Base-by-base conservation (phyloP, 2,113 vertebrate genomes). In the Cryptotis parvus region DNA sequence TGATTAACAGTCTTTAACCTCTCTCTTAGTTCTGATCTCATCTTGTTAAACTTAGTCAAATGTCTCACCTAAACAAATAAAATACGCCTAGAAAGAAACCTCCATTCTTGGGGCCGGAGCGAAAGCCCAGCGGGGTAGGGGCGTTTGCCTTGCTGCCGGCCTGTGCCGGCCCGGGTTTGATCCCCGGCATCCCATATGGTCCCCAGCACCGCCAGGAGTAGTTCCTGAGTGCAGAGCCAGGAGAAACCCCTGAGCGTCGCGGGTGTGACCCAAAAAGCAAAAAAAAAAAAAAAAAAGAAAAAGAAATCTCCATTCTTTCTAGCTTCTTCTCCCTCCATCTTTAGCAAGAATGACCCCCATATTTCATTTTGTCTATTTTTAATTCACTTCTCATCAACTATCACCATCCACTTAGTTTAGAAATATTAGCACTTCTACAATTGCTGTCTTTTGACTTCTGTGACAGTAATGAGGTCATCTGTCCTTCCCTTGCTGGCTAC, bases 11-110 rank as follows among this genome's bases (percentile, higher is more conserved):
- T 81, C 75, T n/a, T n/a, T 49, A 76, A 55, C 84, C 55, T 84
- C 73, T 89, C 18, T 91, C 39, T 66, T 85, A 89, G 79, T 90
- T 86, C 41, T 89, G 39, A 43, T 79, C 39, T 89, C 58, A 63
- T 82, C 69, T 87, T 87, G 63, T 37, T 91, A 29, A 75, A 55
- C n/a, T 65, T 83, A 18, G 91, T 68, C 55, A 80, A 2, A 26
- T 78, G 39, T 66, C 29, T 91, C 31, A 78, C 35, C 55, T 88
- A 37, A 74, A 35, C 58, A 85, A 58, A 78, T 37, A 90, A 12
- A 84, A 63, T 91, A 77, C 4, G 15, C 45, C 49, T 65, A 74
- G 74, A 74, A 73, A 66, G 35, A 94, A 73, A 39, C 66, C n/a
- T 63, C n/a, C n/a, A n/a, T n/a, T n/a, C n/a, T n/a, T n/a, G n/a